Base-by-base conservation (phyloP, 2,113 vertebrate genomes). In the Scatophagus argus region DNA sequence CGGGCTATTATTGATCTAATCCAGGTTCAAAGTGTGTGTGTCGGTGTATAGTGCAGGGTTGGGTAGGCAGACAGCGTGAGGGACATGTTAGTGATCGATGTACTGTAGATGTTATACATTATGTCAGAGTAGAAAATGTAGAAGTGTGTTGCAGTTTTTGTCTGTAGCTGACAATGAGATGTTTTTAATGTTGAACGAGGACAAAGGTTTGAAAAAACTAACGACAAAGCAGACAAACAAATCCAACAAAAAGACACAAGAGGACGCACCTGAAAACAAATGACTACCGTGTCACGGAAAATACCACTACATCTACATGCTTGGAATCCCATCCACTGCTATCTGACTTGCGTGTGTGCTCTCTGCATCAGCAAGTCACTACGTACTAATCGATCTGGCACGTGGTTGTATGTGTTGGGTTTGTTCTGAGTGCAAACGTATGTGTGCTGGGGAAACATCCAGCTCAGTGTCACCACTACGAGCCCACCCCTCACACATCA, bases 401-500 rank as follows among this genome's bases (percentile, higher is more conserved):
- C 14, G 34, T 73, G 74, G 44, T 34, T 77, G 79, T 77, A 17
- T 88, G 79, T 87, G 81, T 84, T n/a, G 79, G 54, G 70, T 55
- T 67, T 81, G 76, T 81, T 52, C 77, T 80, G 76, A 68, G 85
- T 87, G 84, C 62, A 44, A 77, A 71, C 74, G 19, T 47, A 10
- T 87, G 89, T 89, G 86, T 88, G 79, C 81, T 86, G 83, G 84
- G 71, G 74, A 25, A 87, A 81, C 74, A 86, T 84, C 86, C 80
- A 94, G 95, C 94, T 94, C 95, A 94, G 96, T 95, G 95, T 94
- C 96, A 94, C 95, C 95, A 95, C 82, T 79, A 56, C 68, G 74
- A 74, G 81, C 88, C 89, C 85, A 55, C 95, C 82, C 96, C 96
- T 93, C 94, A 92, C 95, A 98, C 96, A 98, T 95, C 89, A 98